phyloP scores from a whole-genome alignment of 2,888 invertebrate genomes.

The Polyommatus icarus region DNA sequence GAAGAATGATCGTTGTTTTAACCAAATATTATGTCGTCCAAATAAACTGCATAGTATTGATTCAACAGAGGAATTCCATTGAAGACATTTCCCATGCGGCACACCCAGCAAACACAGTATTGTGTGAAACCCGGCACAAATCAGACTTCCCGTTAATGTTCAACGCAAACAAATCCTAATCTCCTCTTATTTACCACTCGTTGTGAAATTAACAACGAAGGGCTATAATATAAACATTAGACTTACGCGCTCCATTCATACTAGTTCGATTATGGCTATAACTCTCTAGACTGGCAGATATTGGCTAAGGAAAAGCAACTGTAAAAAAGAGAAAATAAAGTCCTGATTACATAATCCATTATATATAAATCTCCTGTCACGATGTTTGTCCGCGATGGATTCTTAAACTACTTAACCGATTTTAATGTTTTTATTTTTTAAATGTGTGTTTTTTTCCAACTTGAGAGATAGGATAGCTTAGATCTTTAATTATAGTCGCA shows the following conservation, averaged over 20 bases:
- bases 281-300: neutral
- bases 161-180: conserved; percentile 68
- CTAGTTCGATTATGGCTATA: conserved; percentile 12
- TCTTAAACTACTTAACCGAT: no score
- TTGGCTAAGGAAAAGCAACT: neutral
- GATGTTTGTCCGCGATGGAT: no score
- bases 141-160: conserved; percentile 63
- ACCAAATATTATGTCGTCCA: neutral
- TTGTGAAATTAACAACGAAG: conserved; percentile 69
- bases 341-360: no score
- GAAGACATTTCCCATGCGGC: conserved; percentile 29
- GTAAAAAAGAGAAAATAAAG: neutral
- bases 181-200: conserved; percentile 73
- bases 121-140: conserved; percentile 71
- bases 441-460: no score
- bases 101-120: conserved; percentile 54
- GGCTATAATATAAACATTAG: conserved; percentile 57
- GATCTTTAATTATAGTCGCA: no score
- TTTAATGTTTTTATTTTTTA: no score
- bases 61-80: conserved; percentile 14
- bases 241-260: conserved; percentile 17
- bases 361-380: no score
- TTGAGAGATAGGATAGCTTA: no score
- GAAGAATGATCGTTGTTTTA: neutral
- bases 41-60: conserved; percentile 5